Evolutionary conservation across 53 echinoderm and acorn worm genomes (phyloP), one percentile per base, ranked within the genome.

Genomic region (Actinopyga echinites): DNA sequence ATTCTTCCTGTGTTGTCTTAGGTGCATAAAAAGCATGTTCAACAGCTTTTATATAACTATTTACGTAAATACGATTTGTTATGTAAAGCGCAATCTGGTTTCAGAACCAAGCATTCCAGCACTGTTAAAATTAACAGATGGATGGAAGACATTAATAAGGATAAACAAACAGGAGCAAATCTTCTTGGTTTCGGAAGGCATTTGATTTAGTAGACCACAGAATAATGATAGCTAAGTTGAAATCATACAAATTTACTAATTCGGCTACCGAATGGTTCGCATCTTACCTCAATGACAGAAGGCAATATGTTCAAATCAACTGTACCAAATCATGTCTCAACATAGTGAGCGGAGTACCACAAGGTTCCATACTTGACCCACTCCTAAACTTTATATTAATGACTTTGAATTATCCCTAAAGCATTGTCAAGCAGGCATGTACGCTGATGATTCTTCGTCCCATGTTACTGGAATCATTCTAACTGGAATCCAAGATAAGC

Each of bases 21-120:
- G 42, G 44, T 71, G 9, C 36, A 40, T 5, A 4, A 71, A 42
- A 44, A 43, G 73, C 73, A 71, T 71, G 43, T 71, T 6, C 53
- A 74, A 43, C 25, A 49, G 45, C 19, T 45, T 44, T 74, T 45
- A 25, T 49, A 28, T 74, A 44, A 74, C 45, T 22, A 75, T 19
- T 75, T 75, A 55, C 12, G 29, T 54, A 55, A 45, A 54, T 75
- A 54, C 53, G 29, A 55, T 54, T 31, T 53, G 11, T 4, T 75
- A 33, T 55, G 30, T 30, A 33, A 54, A 28, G 53, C 75, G 26
- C 75, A 53, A 53, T 54, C 75, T 5, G 75, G 28, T 30, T 44
- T 71, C 42, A 71, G 71, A 43, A 43, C 20, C 21, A 71, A 71
- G 35, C 42, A 71, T 36, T 71, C 71, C 69, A 69, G 69, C 40